Percentiles rank a stretch among this genome's conserved stretches.
Conservation (phyloP, 1,140 invertebrate genomes). For the Stenopsyche tienmushanensis region DNA sequence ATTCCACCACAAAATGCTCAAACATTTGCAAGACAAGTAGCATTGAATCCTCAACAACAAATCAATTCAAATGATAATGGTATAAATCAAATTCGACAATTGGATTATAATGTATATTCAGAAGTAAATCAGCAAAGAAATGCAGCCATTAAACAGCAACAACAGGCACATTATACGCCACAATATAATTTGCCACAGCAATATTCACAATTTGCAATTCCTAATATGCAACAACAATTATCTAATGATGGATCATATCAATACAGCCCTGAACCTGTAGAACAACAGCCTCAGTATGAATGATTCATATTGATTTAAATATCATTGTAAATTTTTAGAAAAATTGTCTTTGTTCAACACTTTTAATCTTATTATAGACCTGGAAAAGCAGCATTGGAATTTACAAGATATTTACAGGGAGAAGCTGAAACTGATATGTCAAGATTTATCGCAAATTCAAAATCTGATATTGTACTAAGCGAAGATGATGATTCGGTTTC, state of each 20-base stretch:
- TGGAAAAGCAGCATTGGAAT: slow-evolving; percentile 2
- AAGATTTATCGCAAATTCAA: slow-evolving; percentile 6
- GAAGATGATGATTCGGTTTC: slow-evolving; percentile 41
- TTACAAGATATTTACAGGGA: slow-evolving; percentile 8
- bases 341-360: too few relatives aligned
- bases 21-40: slow-evolving; percentile 1
- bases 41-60: not conserved
- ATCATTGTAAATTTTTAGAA: too few relatives aligned
- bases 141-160: not conserved
- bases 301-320: not conserved
- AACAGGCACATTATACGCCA: not conserved
- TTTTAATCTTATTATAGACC: not conserved
- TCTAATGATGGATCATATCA: not conserved
- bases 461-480: slow-evolving; percentile 20
- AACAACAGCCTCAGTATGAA: not conserved
- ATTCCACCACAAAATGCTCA: slow-evolving; percentile 7
- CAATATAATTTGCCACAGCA: too few relatives aligned
- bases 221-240: not conserved
- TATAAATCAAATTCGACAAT: not conserved
- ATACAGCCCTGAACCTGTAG: not conserved
- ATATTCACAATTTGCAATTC: too few relatives aligned
- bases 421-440: slow-evolving; percentile 1
- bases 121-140: not conserved
- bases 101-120: not conserved
- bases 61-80: not conserved